Conservation (phyloP, 2,797 vertebrate species). For the Micropoecilia bifurca region DNA sequence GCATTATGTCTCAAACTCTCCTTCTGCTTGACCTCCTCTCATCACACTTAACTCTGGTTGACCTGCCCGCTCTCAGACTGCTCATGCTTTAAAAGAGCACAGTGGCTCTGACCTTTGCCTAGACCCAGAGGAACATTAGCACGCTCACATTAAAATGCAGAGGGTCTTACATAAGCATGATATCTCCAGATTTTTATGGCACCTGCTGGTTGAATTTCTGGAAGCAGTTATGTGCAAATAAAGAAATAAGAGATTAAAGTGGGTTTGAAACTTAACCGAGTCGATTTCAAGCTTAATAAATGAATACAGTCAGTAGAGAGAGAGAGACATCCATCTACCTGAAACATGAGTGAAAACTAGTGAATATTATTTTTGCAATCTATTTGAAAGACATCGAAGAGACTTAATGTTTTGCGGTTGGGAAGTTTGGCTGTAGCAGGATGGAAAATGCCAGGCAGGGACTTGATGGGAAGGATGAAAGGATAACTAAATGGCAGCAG, state of each 20-base stretch:
- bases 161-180: slow-evolving; percentile 35
- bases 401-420: slow-evolving; percentile 7
- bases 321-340: not conserved
- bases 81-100: slow-evolving; percentile 48
- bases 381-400: slow-evolving; percentile 11
- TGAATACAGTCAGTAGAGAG: not conserved
- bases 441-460: slow-evolving; percentile 37
- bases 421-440: slow-evolving; percentile 20
- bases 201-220: slow-evolving; percentile 14
- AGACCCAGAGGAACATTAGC: slow-evolving; percentile 37
- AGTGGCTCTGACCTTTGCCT: slow-evolving; percentile 56
- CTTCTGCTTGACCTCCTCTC: slow-evolving; percentile 41
- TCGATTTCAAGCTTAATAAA: not conserved
- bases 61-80: slow-evolving; percentile 48
- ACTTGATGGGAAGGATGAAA: slow-evolving; percentile 23
- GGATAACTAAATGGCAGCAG: slow-evolving; percentile 19
- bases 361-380: not conserved
- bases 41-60: slow-evolving; percentile 33
- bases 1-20: slow-evolving; percentile 19
- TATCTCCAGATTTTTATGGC: slow-evolving; percentile 24
- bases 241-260: slow-evolving; percentile 1
- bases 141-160: slow-evolving; percentile 47
- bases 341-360: not conserved
- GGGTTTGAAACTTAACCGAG: not conserved
- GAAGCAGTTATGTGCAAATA: slow-evolving; percentile 16